phyloP scores from a whole-genome alignment of 2,797 vertebrate species.

The Morus bassanus region DNA sequence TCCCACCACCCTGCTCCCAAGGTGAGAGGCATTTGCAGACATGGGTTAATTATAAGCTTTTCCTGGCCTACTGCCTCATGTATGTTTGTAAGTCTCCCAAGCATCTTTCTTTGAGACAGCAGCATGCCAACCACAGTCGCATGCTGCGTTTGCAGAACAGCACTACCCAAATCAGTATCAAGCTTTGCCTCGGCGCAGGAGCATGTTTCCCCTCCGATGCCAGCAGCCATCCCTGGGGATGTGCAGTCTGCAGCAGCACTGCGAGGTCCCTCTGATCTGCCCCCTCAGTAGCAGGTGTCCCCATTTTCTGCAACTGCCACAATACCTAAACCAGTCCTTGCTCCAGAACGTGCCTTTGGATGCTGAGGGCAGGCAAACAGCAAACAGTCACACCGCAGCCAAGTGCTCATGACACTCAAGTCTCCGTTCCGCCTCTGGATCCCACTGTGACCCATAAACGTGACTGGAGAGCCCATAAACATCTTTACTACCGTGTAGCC shows the following conservation, averaged over 20 bases:
- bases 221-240: not conserved
- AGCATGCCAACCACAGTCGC: rapidly evolving
- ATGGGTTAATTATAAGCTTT: not conserved
- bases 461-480: not conserved
- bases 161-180: rapidly evolving
- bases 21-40: rapidly evolving
- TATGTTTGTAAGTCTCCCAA: not conserved
- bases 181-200: not conserved
- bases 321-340: not conserved
- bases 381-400: not conserved
- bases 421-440: not conserved
- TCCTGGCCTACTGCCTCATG: not conserved
- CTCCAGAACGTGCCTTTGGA: not conserved
- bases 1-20: not conserved
- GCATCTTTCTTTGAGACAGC: not conserved
- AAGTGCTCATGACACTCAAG: not conserved
- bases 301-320: rapidly evolving
- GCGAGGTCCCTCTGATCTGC: not conserved
- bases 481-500: not conserved
- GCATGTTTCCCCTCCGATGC: rapidly evolving
- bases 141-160: not conserved
- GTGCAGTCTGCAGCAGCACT: not conserved
- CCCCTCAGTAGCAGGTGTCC: rapidly evolving
- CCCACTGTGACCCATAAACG: not conserved
- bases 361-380: not conserved